Conservation (phyloP, 2,797 vertebrate species). For the Vespertilio murinus region DNA sequence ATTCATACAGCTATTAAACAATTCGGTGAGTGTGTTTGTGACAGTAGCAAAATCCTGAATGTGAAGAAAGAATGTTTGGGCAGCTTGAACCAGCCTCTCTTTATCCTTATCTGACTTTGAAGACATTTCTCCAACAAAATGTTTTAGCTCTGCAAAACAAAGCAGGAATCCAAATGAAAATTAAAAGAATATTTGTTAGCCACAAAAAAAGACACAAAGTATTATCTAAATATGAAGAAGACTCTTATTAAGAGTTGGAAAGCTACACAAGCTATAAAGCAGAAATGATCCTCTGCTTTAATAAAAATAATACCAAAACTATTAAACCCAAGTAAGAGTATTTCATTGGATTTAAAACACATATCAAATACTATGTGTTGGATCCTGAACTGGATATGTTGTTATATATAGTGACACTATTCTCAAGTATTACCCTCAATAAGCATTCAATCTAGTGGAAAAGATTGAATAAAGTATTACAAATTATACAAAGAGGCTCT, state of each 20-base stretch:
- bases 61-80: slow-evolving; percentile 67
- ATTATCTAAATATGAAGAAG: not conserved
- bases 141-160: slow-evolving; percentile 71
- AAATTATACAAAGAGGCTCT: not conserved
- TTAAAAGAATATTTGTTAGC: not conserved
- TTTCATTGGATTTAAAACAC: not conserved
- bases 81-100: slow-evolving; percentile 64
- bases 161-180: slow-evolving; percentile 57
- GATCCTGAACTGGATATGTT: not conserved
- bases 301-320: not conserved
- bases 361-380: not conserved
- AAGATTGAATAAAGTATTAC: not conserved
- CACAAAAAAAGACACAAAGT: not conserved
- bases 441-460: not conserved
- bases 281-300: not conserved
- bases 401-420: not conserved
- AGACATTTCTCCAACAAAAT: slow-evolving; percentile 67
- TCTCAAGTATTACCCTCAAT: not conserved
- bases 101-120: slow-evolving; percentile 56
- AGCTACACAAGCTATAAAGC: not conserved
- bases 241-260: not conserved
- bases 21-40: slow-evolving; percentile 55
- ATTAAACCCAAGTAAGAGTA: not conserved
- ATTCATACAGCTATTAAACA: slow-evolving; percentile 64
- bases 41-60: slow-evolving; percentile 67